phyloP scores from a whole-genome alignment of 1,140 invertebrate genomes.

The Heliconius congener region DNA sequence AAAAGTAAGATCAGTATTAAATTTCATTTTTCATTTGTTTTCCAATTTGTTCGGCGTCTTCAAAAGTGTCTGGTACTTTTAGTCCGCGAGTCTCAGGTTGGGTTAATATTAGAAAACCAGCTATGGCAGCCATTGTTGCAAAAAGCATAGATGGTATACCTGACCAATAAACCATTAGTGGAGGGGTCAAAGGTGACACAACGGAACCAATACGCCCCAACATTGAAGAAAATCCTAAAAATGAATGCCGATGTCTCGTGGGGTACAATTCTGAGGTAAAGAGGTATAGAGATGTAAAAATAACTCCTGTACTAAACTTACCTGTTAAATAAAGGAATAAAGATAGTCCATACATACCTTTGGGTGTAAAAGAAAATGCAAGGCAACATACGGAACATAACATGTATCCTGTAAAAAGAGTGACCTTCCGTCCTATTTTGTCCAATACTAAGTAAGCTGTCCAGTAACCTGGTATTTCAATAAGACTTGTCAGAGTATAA shows the following conservation, averaged over 20 bases:
- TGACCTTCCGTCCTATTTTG: conserved; percentile 82
- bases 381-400: conserved; percentile 64
- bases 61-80: conserved; percentile 87
- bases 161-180: conserved; percentile 66
- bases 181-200: conserved; percentile 86
- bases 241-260: conserved; percentile 85
- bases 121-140: conserved; percentile 83
- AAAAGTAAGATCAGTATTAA: background rate
- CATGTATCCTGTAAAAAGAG: conserved; percentile 64
- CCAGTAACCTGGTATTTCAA: conserved; percentile 88
- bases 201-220: conserved; percentile 89
- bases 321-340: conserved; percentile 64
- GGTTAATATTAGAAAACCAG: conserved; percentile 82
- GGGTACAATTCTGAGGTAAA: conserved; percentile 89
- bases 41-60: conserved; percentile 85
- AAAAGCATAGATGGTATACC: conserved; percentile 85
- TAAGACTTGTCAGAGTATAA: conserved; percentile 84
- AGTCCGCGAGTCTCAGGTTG: conserved; percentile 87
- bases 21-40: conserved; percentile 24
- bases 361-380: conserved; percentile 64
- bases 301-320: conserved; percentile 65
- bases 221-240: conserved; percentile 88
- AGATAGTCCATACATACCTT: conserved; percentile 51
- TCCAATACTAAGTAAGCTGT: conserved; percentile 84
- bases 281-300: conserved; percentile 86